A percentile compares a stretch with the other conserved stretches of the same genome.
phyloP scores from a whole-genome alignment of 1,140 invertebrate species.

The Fopius arisanus region DNA sequence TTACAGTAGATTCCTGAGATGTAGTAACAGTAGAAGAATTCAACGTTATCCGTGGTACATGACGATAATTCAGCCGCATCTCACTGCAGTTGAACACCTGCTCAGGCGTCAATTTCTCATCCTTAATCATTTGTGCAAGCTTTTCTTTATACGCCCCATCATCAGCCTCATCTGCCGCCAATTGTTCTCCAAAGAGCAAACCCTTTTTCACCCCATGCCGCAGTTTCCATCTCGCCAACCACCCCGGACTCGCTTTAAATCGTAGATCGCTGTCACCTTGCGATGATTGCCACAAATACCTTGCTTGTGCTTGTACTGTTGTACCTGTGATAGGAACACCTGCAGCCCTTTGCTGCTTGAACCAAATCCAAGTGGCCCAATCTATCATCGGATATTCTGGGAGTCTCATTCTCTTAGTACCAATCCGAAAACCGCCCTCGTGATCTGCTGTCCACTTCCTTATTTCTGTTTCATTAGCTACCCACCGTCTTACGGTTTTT shows the following conservation, averaged over 20 bases:
- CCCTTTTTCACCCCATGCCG: conserved; percentile 32
- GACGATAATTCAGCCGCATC: conserved; percentile 45
- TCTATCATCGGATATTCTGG: conserved; percentile 8
- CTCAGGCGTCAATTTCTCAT: conserved; percentile 24
- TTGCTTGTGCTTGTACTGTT: conserved; percentile 38
- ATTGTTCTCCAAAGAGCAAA: conserved; percentile 28
- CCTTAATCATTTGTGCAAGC: not conserved
- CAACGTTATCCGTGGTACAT: conserved; percentile 41
- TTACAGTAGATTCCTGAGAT: conserved; percentile 28
- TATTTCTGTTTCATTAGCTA: not conserved
- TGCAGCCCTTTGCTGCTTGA: conserved; percentile 32
- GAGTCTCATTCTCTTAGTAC: not conserved
- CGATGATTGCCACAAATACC: conserved; percentile 32
- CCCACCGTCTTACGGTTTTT: not conserved
- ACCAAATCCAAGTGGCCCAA: conserved; percentile 32
- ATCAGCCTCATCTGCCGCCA: conserved; percentile 24
- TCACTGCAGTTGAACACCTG: conserved; percentile 51
- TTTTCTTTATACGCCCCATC: conserved; percentile 21
- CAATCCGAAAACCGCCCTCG: not conserved
- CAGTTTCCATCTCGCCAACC: conserved; percentile 39
- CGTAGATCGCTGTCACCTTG: conserved; percentile 16
- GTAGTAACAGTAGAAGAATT: conserved; percentile 33
- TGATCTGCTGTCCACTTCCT: not conserved
- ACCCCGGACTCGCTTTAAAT: conserved; percentile 41
- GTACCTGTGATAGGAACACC: conserved; percentile 38